These are phyloP conservation scores for Alligator sinensis DNA, from an alignment of 2,113 vertebrate genomes.

Conservation along the genomic window DNA sequence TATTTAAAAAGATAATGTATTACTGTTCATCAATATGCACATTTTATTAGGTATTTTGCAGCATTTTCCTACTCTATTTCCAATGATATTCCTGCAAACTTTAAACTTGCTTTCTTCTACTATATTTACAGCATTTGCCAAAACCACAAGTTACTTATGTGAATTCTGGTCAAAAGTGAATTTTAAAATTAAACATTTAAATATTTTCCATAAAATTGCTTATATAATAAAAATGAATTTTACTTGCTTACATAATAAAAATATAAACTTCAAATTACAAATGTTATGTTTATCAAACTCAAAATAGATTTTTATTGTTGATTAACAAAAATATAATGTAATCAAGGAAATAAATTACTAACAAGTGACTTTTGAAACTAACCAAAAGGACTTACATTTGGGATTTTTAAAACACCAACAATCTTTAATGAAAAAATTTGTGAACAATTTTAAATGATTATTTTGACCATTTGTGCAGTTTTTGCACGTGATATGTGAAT, in stretches of 20 bases:
- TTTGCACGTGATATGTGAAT: neutral
- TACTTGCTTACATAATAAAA: neutral
- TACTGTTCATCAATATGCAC: neutral
- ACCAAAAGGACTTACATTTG: neutral
- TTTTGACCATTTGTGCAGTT: neutral
- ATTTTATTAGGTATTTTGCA: neutral
- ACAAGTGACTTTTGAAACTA: neutral
- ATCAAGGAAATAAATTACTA: neutral
- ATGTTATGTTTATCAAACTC: accelerated
- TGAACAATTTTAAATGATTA: accelerated
- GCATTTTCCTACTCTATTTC: neutral
- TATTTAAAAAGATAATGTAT: neutral
- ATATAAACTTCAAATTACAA: neutral
- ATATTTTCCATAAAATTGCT: neutral
- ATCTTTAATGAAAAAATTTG: neutral
- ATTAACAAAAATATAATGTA: neutral
- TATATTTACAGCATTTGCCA: neutral
- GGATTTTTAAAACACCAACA: neutral
- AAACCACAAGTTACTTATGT: neutral
- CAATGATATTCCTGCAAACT: accelerated
- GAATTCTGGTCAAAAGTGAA: neutral
- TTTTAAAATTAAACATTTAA: neutral
- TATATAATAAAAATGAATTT: neutral
- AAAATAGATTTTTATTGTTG: too few species aligned
- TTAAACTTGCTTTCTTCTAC: neutral